phyloP scores from a whole-genome alignment of 2,888 invertebrate genomes.

The Drosophila fulvimacula region DNA sequence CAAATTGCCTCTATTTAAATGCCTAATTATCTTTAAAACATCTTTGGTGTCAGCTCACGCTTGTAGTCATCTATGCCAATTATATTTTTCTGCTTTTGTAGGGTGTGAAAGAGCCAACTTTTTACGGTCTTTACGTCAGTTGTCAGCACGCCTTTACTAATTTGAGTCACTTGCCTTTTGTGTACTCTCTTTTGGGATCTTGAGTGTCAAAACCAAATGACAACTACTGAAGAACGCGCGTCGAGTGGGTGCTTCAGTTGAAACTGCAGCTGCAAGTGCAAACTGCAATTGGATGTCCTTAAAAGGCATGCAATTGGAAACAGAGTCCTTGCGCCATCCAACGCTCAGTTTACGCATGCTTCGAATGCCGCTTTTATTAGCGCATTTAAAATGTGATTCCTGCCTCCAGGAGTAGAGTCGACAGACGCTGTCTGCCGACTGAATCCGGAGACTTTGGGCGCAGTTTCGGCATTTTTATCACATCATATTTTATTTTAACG shows the following conservation, averaged over 20 bases:
- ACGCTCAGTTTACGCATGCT: conserved; percentile 10
- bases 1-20: too few relatives aligned
- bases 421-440: conserved; percentile 4
- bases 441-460: conserved; percentile 29
- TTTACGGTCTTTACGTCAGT: conserved; percentile 5
- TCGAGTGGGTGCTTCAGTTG: conserved; percentile 9
- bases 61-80: background rate
- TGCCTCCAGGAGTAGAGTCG: conserved; percentile 18
- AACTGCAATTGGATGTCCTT: conserved; percentile 30
- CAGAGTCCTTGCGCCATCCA: conserved; percentile 9
- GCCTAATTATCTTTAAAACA: too few relatives aligned
- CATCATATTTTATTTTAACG: conserved; percentile 82
- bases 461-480: conserved; percentile 75
- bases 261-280: conserved; percentile 15
- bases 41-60: too few relatives aligned
- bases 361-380: conserved; percentile 53
- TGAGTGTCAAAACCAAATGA: conserved; percentile 16
- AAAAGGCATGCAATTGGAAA: conserved; percentile 12
- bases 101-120: background rate
- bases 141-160: conserved; percentile 12
- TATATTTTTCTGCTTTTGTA: background rate
- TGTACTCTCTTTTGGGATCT: background rate
- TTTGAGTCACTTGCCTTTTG: conserved; percentile 15
- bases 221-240: conserved; percentile 3
- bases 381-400: conserved; percentile 62